Evolutionary conservation across 30 jellyfish, hydroid and myxozoan genomes (phyloP).

Genomic region (Aurelia coerulea): DNA sequence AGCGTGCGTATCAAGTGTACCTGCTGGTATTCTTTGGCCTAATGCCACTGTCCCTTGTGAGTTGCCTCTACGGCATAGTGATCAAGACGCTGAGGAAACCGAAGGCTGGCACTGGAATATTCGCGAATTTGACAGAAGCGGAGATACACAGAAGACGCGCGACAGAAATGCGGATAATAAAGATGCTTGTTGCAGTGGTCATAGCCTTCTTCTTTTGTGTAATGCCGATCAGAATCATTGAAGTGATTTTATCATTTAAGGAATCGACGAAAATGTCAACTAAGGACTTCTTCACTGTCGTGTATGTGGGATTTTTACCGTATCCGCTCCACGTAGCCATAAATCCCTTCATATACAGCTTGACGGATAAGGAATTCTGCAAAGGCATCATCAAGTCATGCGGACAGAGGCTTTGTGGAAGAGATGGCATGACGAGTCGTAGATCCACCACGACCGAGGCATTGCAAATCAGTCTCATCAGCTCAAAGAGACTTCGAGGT

Average conservation of each 20-base stretch:
- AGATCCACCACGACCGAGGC: too few species aligned
- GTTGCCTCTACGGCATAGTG: constrained; percentile 9
- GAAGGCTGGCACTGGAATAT: background rate
- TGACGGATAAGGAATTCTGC: constrained; percentile 31
- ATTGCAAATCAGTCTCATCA: too few species aligned
- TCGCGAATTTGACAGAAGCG: background rate
- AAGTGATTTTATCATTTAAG: background rate
- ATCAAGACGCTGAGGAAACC: constrained; percentile 12
- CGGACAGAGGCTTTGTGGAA: background rate
- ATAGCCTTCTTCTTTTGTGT: constrained; percentile 9
- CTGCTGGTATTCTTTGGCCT: constrained; percentile 1
- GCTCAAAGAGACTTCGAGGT: too few species aligned
- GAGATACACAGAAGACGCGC: constrained; percentile 1
- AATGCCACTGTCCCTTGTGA: constrained; percentile 3
- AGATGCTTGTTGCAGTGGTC: constrained; percentile 15
- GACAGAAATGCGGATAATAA: constrained; percentile 24
- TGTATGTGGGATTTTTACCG: background rate
- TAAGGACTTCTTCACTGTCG: background rate
- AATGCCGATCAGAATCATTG: constrained; percentile 9
- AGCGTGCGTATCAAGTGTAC: background rate
- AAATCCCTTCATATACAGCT: constrained; percentile 46
- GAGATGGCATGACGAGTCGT: too few species aligned
- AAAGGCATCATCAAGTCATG: background rate
- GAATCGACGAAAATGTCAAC: too few species aligned
- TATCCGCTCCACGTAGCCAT: constrained; percentile 24